phyloP scores from a whole-genome alignment of 2,797 vertebrate species.

The Pitangus sulphuratus region DNA sequence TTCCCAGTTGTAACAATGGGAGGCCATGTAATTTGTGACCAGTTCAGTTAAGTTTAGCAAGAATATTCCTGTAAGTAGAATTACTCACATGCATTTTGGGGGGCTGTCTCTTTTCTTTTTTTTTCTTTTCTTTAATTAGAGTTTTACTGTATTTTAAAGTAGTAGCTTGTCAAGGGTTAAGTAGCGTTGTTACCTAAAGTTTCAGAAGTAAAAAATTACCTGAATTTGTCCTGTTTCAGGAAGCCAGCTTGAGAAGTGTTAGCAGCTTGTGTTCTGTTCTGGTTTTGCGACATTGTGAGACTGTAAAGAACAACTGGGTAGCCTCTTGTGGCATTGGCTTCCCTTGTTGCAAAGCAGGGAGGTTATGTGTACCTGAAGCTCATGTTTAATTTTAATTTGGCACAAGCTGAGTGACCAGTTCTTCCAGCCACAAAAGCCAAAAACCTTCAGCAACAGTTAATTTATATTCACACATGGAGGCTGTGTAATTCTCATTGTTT shows the following conservation, averaged over 20 bases:
- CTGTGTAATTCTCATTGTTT: background rate
- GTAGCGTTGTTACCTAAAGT: background rate
- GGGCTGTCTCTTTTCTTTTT: no score
- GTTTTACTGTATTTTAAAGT: background rate
- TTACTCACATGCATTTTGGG: background rate
- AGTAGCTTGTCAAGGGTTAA: background rate
- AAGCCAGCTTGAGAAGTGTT: background rate
- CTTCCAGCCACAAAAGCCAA: background rate
- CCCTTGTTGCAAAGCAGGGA: background rate
- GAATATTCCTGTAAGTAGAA: background rate
- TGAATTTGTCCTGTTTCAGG: background rate
- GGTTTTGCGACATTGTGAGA: background rate
- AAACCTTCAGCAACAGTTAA: background rate
- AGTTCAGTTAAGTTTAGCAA: background rate
- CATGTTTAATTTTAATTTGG: background rate
- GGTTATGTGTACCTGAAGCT: background rate
- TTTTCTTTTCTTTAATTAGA: rapidly evolving
- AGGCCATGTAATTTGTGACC: background rate
- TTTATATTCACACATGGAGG: background rate
- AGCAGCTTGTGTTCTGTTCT: background rate
- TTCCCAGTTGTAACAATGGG: background rate
- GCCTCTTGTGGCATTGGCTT: background rate
- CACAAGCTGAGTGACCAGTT: constrained; percentile 17
- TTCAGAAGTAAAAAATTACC: background rate
- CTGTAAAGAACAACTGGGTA: background rate